Evolutionary conservation across 2,888 invertebrate species (phyloP), one percentile per base, ranked within the genome.

Genomic region (Coremacera marginata): DNA sequence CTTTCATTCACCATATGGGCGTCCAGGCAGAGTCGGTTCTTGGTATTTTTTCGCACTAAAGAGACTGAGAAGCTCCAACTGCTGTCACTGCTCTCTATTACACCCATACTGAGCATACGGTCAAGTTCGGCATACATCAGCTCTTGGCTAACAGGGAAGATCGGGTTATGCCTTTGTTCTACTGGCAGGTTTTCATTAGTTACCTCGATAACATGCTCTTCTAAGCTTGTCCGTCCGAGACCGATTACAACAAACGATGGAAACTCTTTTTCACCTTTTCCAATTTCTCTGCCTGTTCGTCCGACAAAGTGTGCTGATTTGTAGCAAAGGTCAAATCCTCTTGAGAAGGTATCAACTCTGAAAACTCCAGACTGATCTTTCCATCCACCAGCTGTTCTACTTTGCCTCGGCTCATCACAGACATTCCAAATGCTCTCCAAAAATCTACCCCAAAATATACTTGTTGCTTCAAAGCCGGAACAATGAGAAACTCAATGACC

Each of bases 11-110:
- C 75, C 70, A 84, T 82, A 5, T 86, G 14, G 19, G 81, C 84
- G 57, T 86, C 85, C 1, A 87, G 74, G 55, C 85, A 85, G 5
- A 86, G 81, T 0, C 84, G 70, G 31, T 80, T 22, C n/a, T 80
- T 82, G 0, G 82, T 82, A 3, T 80, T 78, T 70, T 85, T 85
- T 2, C 78, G 7, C 3, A 70, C 70, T 16, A 77, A 19, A 11
- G 70, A 75, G 5, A 78, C n/a, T n/a, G n/a, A n/a, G n/a, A n/a
- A n/a, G n/a, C 55, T n/a, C n/a, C n/a, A n/a, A n/a, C n/a, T n/a
- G n/a, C n/a, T n/a, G n/a, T n/a, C n/a, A n/a, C n/a, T n/a, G n/a
- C n/a, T n/a, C n/a, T n/a, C n/a, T n/a, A 67, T 65, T 14, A 76
- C 57, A 60, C 65, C 72, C 44, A 76, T 49, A 11, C 52, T 14